A percentile compares a stretch with the other conserved stretches of the same genome.
phyloP scores from a whole-genome alignment of 2,113 vertebrate species.

The Cranoglanis bouderius region DNA sequence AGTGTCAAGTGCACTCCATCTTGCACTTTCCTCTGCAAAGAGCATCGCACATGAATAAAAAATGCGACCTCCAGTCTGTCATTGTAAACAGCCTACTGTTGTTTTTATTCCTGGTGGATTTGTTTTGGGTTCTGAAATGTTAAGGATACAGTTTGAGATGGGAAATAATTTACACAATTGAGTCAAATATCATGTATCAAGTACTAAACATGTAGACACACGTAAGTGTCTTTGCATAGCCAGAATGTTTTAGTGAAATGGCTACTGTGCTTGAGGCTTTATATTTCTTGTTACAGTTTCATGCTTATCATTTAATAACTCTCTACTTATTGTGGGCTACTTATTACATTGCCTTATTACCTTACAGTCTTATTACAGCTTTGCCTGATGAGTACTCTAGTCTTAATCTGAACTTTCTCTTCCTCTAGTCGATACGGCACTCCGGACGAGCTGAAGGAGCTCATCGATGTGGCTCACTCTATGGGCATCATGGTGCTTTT shows the following conservation, averaged over 20 bases:
- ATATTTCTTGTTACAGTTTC: background rate
- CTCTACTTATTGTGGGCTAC: background rate
- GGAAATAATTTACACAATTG: background rate
- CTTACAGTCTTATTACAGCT: background rate
- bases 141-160: background rate
- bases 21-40: constrained; percentile 36
- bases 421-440: constrained; percentile 86
- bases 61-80: constrained; percentile 46
- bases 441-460: constrained; percentile 90
- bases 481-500: constrained; percentile 91
- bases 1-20: constrained; percentile 26
- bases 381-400: background rate
- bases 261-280: background rate
- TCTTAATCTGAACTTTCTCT: background rate
- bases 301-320: constrained; percentile 2
- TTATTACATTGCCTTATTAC: background rate
- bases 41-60: constrained; percentile 37
- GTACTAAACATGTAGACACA: background rate
- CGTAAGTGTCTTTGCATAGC: background rate
- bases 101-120: constrained; percentile 37
- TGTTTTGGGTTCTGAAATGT: constrained; percentile 24
- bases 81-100: constrained; percentile 27
- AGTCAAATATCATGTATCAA: background rate
- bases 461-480: constrained; percentile 91
- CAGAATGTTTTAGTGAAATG: background rate